A percentile compares a stretch with the other conserved stretches of the same genome.
Conservation (phyloP, 2,113 vertebrate genomes). For the Epinephelus fuscoguttatus region DNA sequence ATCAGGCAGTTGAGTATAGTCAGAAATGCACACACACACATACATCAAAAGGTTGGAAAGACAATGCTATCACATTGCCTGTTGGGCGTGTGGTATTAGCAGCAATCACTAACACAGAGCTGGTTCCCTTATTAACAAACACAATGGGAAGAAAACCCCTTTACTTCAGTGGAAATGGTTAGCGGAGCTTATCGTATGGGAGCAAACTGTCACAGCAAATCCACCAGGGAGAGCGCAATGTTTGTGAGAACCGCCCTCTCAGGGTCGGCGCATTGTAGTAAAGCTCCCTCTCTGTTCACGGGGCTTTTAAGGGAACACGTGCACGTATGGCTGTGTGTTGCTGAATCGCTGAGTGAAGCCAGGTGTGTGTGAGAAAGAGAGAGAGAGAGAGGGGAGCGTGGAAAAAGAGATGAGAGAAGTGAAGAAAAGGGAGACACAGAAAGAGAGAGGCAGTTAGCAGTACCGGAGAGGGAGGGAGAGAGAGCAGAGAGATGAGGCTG, state of each 20-base stretch:
- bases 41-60: constrained; percentile 50
- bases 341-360: constrained; percentile 47
- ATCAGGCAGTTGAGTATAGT: neutral
- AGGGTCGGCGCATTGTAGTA: constrained; percentile 54
- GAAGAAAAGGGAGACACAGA: constrained; percentile 5
- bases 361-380: constrained; percentile 48
- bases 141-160: constrained; percentile 63
- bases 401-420: constrained; percentile 13
- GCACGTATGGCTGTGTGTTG: constrained; percentile 26
- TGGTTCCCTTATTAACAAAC: constrained; percentile 58
- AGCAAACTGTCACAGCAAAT: constrained; percentile 67
- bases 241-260: constrained; percentile 60
- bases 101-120: constrained; percentile 42
- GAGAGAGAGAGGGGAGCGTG: neutral
- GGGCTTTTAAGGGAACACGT: constrained; percentile 49
- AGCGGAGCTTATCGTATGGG: constrained; percentile 65
- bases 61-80: constrained; percentile 54
- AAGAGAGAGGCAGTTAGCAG: constrained; percentile 37
- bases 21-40: constrained; percentile 2
- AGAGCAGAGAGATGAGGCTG: constrained; percentile 69
- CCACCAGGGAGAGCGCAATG: constrained; percentile 30
- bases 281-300: constrained; percentile 19
- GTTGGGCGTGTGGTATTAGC: constrained; percentile 57
- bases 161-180: constrained; percentile 55
- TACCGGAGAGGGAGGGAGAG: constrained; percentile 17